Percentiles rank a stretch among this genome's conserved stretches.
Evolutionary conservation across 2,797 vertebrate species (phyloP).

Genomic region (Mormyrops boulengeri): DNA sequence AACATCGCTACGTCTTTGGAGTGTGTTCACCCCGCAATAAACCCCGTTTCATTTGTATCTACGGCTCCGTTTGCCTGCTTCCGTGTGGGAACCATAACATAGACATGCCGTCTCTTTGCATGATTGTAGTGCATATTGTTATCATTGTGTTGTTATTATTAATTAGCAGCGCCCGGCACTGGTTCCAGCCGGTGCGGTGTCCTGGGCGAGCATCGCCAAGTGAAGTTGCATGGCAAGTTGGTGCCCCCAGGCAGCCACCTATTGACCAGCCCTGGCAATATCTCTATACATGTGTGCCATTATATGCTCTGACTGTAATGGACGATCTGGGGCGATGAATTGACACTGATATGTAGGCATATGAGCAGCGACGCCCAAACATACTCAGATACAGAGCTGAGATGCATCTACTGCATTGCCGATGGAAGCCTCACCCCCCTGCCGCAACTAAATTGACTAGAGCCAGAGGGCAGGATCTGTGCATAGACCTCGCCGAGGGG

Average conservation of each 20-base stretch:
- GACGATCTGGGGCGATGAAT: background rate
- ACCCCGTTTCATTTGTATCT: too few species aligned
- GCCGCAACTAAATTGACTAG: background rate
- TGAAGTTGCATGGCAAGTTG: background rate
- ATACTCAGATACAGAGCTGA: background rate
- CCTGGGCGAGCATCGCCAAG: background rate
- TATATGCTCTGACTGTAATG: background rate
- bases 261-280: background rate
- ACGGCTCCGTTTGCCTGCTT: too few species aligned
- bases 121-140: background rate
- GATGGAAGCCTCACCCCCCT: background rate
- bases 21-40: too few species aligned
- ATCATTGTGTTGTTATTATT: background rate
- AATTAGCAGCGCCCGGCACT: background rate
- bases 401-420: background rate
- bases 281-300: background rate
- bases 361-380: background rate
- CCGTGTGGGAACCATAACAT: too few species aligned
- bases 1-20: too few species aligned
- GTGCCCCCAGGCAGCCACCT: background rate
- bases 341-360: background rate
- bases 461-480: background rate
- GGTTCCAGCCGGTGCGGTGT: background rate
- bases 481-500: background rate
- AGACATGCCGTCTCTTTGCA: background rate